A percentile compares a stretch with the other conserved stretches of the same genome.
Conservation (phyloP, 1,140 invertebrate species). For the Trigoniulus corallinus region DNA sequence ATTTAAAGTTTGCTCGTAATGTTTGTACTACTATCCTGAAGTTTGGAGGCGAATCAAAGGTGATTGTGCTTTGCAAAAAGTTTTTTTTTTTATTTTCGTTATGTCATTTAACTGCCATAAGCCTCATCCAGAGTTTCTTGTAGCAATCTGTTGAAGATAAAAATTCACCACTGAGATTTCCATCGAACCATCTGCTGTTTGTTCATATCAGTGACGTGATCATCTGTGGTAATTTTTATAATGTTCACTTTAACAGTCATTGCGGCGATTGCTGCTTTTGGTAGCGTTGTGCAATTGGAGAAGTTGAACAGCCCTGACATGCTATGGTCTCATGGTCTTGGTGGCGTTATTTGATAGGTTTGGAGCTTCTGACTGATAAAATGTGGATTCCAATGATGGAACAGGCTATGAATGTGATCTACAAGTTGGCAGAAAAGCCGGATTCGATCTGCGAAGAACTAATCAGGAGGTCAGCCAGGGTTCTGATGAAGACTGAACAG, state of each 20-base stretch:
- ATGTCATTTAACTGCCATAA: no score
- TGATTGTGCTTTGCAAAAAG: no score
- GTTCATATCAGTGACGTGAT: not conserved
- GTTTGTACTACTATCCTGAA: conserved; percentile 39
- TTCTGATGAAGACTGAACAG: not conserved
- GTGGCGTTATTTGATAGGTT: no score
- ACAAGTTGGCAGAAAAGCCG: conserved; percentile 33
- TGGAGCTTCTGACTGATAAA: conserved; percentile 24
- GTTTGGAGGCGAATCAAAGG: conserved; percentile 20
- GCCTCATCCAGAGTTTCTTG: no score
- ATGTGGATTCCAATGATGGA: conserved; percentile 34
- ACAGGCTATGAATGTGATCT: conserved; percentile 41
- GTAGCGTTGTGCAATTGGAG: no score
- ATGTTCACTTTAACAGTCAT: no score
- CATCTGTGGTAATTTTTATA: not conserved
- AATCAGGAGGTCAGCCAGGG: conserved; percentile 15
- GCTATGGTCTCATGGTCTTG: no score
- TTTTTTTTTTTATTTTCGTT: no score
- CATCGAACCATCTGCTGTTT: not conserved
- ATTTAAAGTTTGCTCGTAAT: conserved; percentile 37
- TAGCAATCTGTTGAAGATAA: no score
- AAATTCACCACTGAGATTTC: not conserved
- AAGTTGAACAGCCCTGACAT: no score
- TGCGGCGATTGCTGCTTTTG: no score
- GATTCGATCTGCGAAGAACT: conserved; percentile 29